Percentiles rank a stretch among this genome's conserved stretches.
Evolutionary conservation across 2,888 invertebrate species (phyloP).

Genomic region (Druceiella hillmani): DNA sequence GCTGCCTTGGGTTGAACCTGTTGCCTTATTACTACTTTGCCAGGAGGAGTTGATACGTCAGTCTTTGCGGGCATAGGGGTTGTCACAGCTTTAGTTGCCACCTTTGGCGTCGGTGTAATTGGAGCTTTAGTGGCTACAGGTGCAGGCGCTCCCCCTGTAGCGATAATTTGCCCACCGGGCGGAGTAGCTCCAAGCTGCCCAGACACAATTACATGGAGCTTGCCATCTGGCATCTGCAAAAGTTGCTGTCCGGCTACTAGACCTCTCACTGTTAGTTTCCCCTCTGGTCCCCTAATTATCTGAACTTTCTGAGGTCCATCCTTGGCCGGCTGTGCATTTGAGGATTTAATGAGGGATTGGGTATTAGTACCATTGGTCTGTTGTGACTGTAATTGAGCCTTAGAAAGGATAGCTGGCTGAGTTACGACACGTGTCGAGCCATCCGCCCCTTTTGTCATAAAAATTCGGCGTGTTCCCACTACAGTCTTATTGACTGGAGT

Average conservation of each 20-base stretch:
- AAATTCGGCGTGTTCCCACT: conserved; percentile 60
- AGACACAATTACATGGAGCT: conserved; percentile 76
- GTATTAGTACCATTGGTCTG: conserved; percentile 44
- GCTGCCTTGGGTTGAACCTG: too few species aligned
- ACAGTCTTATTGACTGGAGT: conserved; percentile 59
- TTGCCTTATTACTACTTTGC: too few species aligned
- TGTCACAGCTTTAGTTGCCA: conserved; percentile 24
- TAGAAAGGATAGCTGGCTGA: conserved; percentile 53
- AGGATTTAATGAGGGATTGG: conserved; percentile 31
- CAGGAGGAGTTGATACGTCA: conserved; percentile 24
- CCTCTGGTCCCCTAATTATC: conserved; percentile 85
- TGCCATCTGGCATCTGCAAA: conserved; percentile 90
- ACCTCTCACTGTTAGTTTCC: conserved; percentile 87
- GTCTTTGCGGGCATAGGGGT: conserved; percentile 25
- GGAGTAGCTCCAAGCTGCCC: conserved; percentile 54
- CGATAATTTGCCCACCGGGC: conserved; percentile 40
- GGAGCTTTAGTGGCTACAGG: conserved; percentile 29
- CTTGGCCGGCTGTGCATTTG: conserved; percentile 38
- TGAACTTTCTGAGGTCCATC: conserved; percentile 73
- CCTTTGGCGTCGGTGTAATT: conserved; percentile 3
- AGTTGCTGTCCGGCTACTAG: conserved; percentile 89
- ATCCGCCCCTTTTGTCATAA: conserved; percentile 71
- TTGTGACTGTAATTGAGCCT: conserved; percentile 37
- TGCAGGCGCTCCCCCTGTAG: conserved; percentile 32
- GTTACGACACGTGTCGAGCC: conserved; percentile 61